These are phyloP conservation scores for Tiliacea citrago DNA, from an alignment of 2,888 invertebrate species.

Conservation along the genomic window DNA sequence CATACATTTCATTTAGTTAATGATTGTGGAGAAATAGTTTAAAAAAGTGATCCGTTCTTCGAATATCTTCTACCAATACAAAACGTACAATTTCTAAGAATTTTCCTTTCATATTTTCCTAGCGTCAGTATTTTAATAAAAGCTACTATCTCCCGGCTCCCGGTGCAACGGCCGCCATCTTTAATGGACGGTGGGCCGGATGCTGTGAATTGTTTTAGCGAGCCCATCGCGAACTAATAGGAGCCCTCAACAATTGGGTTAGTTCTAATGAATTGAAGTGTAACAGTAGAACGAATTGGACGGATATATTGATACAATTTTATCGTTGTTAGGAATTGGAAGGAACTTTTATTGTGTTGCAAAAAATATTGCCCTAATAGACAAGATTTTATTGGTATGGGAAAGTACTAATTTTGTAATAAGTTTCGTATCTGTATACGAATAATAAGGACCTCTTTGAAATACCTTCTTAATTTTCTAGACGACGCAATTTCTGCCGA, in stretches of 20 bases:
- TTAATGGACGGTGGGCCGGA: conserved; percentile 70
- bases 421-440: neutral
- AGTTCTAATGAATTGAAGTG: conserved; percentile 56
- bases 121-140: conserved; percentile 45
- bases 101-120: conserved; percentile 8
- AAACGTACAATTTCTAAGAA: conserved; percentile 11
- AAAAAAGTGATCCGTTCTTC: neutral
- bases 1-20: neutral
- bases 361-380: neutral
- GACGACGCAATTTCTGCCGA: neutral
- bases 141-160: conserved; percentile 12
- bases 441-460: no score
- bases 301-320: conserved; percentile 20
- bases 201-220: conserved; percentile 74
- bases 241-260: conserved; percentile 62
- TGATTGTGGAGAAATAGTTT: neutral
- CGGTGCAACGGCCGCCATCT: conserved; percentile 58
- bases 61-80: neutral
- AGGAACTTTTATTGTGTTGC: neutral
- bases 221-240: conserved; percentile 64
- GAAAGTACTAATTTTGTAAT: no score
- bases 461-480: neutral
- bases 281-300: conserved; percentile 27
- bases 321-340: neutral
- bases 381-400: neutral